phyloP scores from a whole-genome alignment of 2,888 invertebrate species.

The Dinocampus coccinellae region DNA sequence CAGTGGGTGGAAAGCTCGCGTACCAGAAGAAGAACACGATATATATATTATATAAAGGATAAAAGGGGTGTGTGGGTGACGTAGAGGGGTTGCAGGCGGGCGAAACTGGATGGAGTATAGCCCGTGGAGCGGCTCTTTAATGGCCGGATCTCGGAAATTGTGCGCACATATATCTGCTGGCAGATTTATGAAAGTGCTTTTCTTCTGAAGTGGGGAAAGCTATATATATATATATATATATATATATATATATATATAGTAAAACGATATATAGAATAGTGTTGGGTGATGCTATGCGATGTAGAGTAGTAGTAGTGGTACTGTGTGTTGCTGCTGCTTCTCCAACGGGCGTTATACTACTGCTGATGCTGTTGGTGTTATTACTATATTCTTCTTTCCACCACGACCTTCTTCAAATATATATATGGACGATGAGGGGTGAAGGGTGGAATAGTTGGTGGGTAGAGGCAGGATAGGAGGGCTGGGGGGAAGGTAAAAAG shows the following conservation, averaged over 20 bases:
- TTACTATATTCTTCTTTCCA: no score
- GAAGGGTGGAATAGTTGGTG: no score
- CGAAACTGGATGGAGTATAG: conserved; percentile 41
- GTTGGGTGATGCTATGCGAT: conserved; percentile 37
- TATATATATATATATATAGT: not conserved
- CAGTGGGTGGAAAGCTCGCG: conserved; percentile 40
- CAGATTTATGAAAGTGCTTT: conserved; percentile 91
- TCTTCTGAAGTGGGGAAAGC: conserved; percentile 72
- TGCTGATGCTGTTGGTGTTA: no score
- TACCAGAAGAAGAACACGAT: conserved; percentile 48
- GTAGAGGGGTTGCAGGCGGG: conserved; percentile 18
- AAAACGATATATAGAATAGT: conserved; percentile 18
- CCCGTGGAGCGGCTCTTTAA: conserved; percentile 77
- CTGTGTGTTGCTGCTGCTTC: conserved; percentile 60
- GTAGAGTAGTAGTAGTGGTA: conserved; percentile 33
- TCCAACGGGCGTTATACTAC: not conserved
- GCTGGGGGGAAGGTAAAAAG: no score
- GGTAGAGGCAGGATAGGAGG: no score
- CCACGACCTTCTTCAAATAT: no score
- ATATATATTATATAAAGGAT: conserved; percentile 15
- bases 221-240: conserved; percentile 53
- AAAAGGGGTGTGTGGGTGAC: conserved; percentile 2
- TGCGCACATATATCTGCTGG: conserved; percentile 90
- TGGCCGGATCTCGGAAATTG: conserved; percentile 92
- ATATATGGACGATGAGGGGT: no score